Base-by-base conservation (phyloP, 2,113 vertebrate genomes). In the Anser cygnoides region DNA sequence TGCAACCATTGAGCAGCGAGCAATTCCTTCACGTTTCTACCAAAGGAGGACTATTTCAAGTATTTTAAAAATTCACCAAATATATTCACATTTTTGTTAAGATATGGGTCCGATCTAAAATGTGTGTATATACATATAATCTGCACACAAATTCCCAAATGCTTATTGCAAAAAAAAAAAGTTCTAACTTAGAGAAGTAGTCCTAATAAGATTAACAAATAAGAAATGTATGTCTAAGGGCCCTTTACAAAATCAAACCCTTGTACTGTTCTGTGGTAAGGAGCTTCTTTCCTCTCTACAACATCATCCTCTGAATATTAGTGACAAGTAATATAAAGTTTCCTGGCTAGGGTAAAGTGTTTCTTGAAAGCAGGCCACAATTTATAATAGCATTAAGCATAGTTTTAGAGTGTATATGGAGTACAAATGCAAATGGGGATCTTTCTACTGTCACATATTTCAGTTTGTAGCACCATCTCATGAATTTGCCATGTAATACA, bases 291-390 rank as follows among this genome's bases (percentile, higher is more conserved):
- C 28, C 17, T 82, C 66, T 66, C 28, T 11, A 62, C 29, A 75
- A 1, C 28, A 11, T 54, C 55, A 18, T n/a, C 58, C 78, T 83
- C 54, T 52, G 35, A 54, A 8, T 55, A 71, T 43, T 10, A 82
- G 66, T 44, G 59, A 67, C 58, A 84, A 75, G 46, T 23, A 70
- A 55, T 10, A 19, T 3, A 25, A 84, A 84, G 52, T 65, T 81
- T 89, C 75, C 80, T 65, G 61, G 61, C 3, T 43, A 17, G 20
- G 19, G 52, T 68, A 61, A 90, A 68, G 35, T 15, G 52, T 46
- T 95, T 70, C 88, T 76, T 71, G 74, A 84, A 84, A 91, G 68
- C 72, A 92, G 55, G 50, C 35, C 25, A 85, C 61, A 44, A 68
- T 72, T 92, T 81, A 20, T n/a, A 78, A n/a, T 7, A 80, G 10